A percentile compares a stretch with the other conserved stretches of the same genome.
These are phyloP conservation scores for Xylota sylvarum DNA, from an alignment of 2,888 invertebrate species.

Conservation along the genomic window DNA sequence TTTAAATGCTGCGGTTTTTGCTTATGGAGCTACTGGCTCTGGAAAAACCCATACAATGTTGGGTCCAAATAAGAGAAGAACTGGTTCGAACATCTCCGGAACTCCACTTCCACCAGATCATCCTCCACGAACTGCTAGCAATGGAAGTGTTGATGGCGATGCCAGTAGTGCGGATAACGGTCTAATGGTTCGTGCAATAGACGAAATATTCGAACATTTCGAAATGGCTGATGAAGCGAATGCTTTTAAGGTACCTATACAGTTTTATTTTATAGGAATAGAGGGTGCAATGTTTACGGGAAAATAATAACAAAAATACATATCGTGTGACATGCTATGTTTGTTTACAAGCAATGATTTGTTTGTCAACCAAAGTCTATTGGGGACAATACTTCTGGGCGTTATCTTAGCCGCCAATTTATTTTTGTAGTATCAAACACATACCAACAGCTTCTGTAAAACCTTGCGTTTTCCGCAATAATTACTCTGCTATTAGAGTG, in stretches of 20 bases:
- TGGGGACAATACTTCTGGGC: neutral
- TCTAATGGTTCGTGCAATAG: conserved; percentile 84
- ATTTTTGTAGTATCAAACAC: neutral
- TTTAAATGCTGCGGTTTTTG: conserved; percentile 97
- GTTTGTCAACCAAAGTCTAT: neutral
- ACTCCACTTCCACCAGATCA: conserved; percentile 67
- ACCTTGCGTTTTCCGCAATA: neutral
- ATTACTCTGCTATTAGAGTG: neutral
- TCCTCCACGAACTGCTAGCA: conserved; percentile 75
- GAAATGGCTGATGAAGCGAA: conserved; percentile 82
- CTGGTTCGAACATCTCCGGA: conserved; percentile 78
- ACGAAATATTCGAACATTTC: conserved; percentile 84
- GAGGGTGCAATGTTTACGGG: neutral
- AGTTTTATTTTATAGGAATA: neutral
- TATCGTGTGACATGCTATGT: neutral
- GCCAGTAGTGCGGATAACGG: conserved; percentile 82
- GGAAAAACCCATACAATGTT: conserved; percentile 85
- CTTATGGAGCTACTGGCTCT: conserved; percentile 87
- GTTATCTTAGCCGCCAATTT: neutral
- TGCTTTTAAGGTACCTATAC: conserved; percentile 80
- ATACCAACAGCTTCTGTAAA: neutral
- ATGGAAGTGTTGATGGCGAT: conserved; percentile 74
- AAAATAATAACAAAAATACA: neutral
- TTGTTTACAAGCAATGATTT: neutral
- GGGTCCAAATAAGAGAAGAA: conserved; percentile 84